Conservation (phyloP, 2,113 vertebrate genomes). For the Mirza zaza region DNA sequence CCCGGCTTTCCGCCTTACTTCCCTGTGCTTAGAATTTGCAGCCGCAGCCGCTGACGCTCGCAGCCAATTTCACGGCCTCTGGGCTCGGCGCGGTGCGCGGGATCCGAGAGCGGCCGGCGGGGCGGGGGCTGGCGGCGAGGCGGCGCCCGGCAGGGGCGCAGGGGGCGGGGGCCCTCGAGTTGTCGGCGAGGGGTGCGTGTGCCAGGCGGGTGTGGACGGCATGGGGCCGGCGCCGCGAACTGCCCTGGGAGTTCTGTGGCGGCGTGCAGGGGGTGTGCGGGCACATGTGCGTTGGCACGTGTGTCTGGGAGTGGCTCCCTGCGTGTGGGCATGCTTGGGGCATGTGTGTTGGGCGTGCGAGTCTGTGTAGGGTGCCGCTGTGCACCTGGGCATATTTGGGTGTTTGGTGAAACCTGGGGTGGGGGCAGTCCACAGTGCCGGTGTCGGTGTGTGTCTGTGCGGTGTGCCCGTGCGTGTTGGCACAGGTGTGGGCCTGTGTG, state of each 20-base stretch:
- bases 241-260: background rate
- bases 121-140: background rate
- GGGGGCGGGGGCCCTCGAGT: background rate
- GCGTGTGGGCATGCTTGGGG: background rate
- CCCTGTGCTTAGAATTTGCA: conserved; percentile 59
- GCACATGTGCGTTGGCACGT: background rate
- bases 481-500: background rate
- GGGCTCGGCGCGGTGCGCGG: background rate
- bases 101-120: background rate
- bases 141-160: background rate
- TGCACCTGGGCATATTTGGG: background rate
- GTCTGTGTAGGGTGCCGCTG: background rate
- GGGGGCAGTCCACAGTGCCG: background rate
- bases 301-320: background rate
- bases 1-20: conserved; percentile 12
- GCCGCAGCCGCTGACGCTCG: background rate
- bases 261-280: background rate
- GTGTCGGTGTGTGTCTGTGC: background rate
- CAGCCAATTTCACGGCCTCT: conserved; percentile 62
- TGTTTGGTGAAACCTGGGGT: background rate
- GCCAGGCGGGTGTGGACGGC: background rate
- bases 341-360: background rate
- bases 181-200: background rate
- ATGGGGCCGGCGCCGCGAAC: background rate
- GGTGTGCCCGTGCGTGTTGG: background rate